Evolutionary conservation across 1,140 invertebrate genomes (phyloP), one percentile per base, ranked within the genome.

Genomic region (Meteorus sp.): DNA sequence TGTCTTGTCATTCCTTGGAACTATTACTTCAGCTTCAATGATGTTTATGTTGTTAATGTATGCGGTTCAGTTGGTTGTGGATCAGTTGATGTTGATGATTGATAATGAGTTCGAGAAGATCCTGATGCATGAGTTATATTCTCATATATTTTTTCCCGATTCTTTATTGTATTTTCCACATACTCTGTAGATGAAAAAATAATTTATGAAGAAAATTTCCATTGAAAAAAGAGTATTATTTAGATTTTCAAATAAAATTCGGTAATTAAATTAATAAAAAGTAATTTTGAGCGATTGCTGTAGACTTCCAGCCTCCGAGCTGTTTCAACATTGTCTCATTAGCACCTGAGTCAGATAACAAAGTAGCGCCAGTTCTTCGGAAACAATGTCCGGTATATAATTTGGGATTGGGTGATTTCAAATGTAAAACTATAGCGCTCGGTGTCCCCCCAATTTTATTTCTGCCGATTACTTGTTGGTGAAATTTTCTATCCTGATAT

Each of bases 301-400:
- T 51, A 41, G 55, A 56, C 9, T 56, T 56, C 55, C 43, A 56
- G 29, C 31, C 56, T 13, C 56, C 50, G 22, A 53, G 33, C 35
- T 45, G 39, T 15, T 54, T 60, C 6, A 60, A 27, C 50, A 54
- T 45, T 2, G 48, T 59, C 1, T 4, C 37, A 47, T 23, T 55
- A 4, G 51, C 59, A 37, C 51, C 51, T 15, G 59, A 52, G 9
- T 59, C 33, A 0, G 41, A 60, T 22, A 54, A 20, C n/a, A 50
- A 15, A 17, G 59, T 60, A 8, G 51, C 52, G 2, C 51, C 41
- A 25, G 59, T 60, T 48, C 59, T 48, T 2, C 59, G 37, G 13
- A 48, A 55, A 50, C 59, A 60, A 25, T 55, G 59, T 19, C 52
- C 50, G 6, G 48, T 59, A 33, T 59, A 59, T 8, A 51, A 31